Percentiles rank a stretch among this genome's conserved stretches.
These are phyloP conservation scores for Solen grandis DNA, from an alignment of 1,140 invertebrate species.

Conservation along the genomic window DNA sequence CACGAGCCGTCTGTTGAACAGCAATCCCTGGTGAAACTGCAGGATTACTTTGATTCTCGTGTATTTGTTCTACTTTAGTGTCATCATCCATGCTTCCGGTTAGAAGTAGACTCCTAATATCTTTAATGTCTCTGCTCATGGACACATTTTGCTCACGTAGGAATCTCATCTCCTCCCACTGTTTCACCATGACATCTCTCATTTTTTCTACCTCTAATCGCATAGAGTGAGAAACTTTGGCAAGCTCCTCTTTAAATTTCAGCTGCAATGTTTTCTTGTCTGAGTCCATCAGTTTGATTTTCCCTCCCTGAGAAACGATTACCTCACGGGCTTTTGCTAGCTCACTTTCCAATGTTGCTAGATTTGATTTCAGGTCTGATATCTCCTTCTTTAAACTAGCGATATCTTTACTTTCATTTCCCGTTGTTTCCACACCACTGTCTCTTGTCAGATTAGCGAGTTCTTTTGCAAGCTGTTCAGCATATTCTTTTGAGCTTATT, in stretches of 20 bases:
- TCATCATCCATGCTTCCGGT: slow-evolving; percentile 51
- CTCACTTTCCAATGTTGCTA: slow-evolving; percentile 63
- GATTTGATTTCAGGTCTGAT: slow-evolving; percentile 57
- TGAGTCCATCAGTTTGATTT: slow-evolving; percentile 62
- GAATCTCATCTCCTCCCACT: slow-evolving; percentile 68
- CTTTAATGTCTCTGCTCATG: slow-evolving; percentile 67
- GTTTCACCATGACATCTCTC: slow-evolving; percentile 70
- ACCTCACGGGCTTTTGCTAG: slow-evolving; percentile 66
- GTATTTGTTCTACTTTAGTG: slow-evolving; percentile 15
- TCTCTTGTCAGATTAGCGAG: slow-evolving; percentile 39
- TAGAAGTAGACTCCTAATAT: slow-evolving; percentile 64
- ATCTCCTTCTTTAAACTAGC: slow-evolving; percentile 56
- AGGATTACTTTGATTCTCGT: slow-evolving; percentile 6
- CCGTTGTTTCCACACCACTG: slow-evolving; percentile 40
- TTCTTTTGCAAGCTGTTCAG: slow-evolving; percentile 59
- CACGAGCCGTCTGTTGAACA: slow-evolving; percentile 43
- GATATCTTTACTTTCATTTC: slow-evolving; percentile 59
- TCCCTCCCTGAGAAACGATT: slow-evolving; percentile 61
- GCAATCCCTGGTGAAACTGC: neutral
- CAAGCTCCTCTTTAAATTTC: slow-evolving; percentile 69
- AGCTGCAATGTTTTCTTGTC: slow-evolving; percentile 66
- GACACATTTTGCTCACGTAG: slow-evolving; percentile 66
- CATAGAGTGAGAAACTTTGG: slow-evolving; percentile 61
- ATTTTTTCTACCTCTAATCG: slow-evolving; percentile 67
- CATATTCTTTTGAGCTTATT: slow-evolving; percentile 56